Percentiles rank a stretch among this genome's conserved stretches.
Conservation (phyloP, 2,797 vertebrate species). For the Phalloptychus januarius region DNA sequence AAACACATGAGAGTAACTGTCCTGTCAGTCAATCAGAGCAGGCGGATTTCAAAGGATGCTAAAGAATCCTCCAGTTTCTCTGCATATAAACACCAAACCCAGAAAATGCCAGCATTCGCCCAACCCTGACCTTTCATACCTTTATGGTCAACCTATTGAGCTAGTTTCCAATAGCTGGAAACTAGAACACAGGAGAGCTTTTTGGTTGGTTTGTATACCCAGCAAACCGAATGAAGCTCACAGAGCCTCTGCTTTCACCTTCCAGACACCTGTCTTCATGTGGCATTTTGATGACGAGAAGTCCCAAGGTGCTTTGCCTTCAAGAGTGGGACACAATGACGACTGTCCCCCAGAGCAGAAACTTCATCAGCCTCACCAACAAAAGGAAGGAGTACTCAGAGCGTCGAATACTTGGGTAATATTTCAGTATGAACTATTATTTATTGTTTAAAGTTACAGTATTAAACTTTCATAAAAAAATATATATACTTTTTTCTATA, state of each 20-base stretch:
- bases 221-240: constrained; percentile 28
- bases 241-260: constrained; percentile 30
- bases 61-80: neutral
- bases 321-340: constrained; percentile 71
- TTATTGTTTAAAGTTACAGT: neutral
- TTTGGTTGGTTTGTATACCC: constrained; percentile 18
- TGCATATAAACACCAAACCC: constrained; percentile 20
- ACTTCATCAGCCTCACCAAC: constrained; percentile 91
- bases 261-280: constrained; percentile 83
- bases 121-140: constrained; percentile 31
- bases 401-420: constrained; percentile 92
- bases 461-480: too few relatives aligned
- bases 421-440: constrained; percentile 12
- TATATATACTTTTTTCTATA: too few relatives aligned
- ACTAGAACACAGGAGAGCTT: constrained; percentile 44
- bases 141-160: constrained; percentile 19
- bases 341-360: constrained; percentile 75
- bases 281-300: constrained; percentile 84
- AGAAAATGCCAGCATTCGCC: constrained; percentile 56
- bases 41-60: neutral
- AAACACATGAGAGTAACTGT: neutral
- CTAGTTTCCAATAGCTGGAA: constrained; percentile 18
- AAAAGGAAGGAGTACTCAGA: constrained; percentile 95
- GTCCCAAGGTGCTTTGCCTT: constrained; percentile 72
- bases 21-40: neutral